phyloP scores from a whole-genome alignment of 2,888 invertebrate species.

The Podotricha telesiphe region DNA sequence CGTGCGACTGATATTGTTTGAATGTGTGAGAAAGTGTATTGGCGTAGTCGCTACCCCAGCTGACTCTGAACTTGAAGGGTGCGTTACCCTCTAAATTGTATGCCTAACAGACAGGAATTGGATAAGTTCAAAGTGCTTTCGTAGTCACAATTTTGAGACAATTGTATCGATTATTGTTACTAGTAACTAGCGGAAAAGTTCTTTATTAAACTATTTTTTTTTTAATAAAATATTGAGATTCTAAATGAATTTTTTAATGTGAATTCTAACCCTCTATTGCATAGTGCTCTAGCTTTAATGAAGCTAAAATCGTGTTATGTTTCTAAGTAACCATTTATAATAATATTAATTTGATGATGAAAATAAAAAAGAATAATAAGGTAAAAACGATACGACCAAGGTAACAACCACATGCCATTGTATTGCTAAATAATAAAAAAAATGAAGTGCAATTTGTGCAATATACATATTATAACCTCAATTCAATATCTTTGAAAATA shows the following conservation, averaged over 20 bases:
- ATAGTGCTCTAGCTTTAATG: too few relatives aligned
- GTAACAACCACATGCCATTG: too few relatives aligned
- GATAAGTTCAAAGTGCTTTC: slow-evolving; percentile 21
- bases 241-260: neutral
- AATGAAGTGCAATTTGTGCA: too few relatives aligned
- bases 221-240: neutral
- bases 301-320: too few relatives aligned
- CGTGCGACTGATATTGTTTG: slow-evolving; percentile 50
- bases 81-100: slow-evolving; percentile 69
- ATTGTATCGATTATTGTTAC: neutral
- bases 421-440: too few relatives aligned
- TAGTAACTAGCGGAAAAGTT: neutral
- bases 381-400: too few relatives aligned
- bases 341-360: too few relatives aligned
- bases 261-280: too few relatives aligned
- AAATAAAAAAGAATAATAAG: too few relatives aligned
- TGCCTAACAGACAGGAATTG: slow-evolving; percentile 30
- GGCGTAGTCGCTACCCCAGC: slow-evolving; percentile 60
- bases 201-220: neutral
- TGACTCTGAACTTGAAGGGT: slow-evolving; percentile 80
- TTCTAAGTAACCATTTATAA: too few relatives aligned
- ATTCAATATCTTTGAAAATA: neutral
- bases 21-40: slow-evolving; percentile 51
- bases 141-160: neutral
- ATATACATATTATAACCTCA: too few relatives aligned